Evolutionary conservation across 1,140 invertebrate species (phyloP), one percentile per base, ranked within the genome.

Genomic region (Polyergus mexicanus): DNA sequence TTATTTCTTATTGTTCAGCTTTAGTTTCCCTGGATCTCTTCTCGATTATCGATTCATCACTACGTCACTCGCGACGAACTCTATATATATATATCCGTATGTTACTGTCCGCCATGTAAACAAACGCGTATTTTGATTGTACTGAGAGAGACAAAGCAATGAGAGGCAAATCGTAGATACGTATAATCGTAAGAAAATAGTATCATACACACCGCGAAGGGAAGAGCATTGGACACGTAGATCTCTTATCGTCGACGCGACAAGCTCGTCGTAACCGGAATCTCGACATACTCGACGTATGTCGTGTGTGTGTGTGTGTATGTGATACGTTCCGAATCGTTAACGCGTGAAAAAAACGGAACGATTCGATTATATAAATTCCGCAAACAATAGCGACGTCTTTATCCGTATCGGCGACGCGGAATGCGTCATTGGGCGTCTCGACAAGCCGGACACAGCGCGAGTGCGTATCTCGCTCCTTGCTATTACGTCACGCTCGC

Each of bases 401-500:
- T 32, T n/a, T 44, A 6, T n/a, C 13, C 25, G 25, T n/a, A 22
- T 32, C 10, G 19, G 19, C 51, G 22, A 44, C 11, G 19, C 51
- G 19, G 19, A 25, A 47, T 6, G 11, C n/a, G 38, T 25, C 60
- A 71, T 44, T 83, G 54, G 68, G 25, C 38, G 28, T 35, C 25
- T 63, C 28, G 22, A n/a, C 32, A 38, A 19, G 16, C 3, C 11
- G n/a, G 47, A 5, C 16, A 25, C 54, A 5, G 47, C 44, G 63
- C 16, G 44, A 41, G 62, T 28, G 44, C 22, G 62, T 38, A 16
- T 41, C n/a, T 41, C 16, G 28, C 25, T 19, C n/a, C 25, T n/a
- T n/a, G 75, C 19, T 35, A 6, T 80, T 80, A 71, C 65, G 51
- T 81, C 77, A 81, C 51, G 16, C 11, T 19, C 28, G n/a, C 11